Evolutionary conservation across 2,797 vertebrate genomes (phyloP), one percentile per base, ranked within the genome.

Genomic region (Tapirus indicus): DNA sequence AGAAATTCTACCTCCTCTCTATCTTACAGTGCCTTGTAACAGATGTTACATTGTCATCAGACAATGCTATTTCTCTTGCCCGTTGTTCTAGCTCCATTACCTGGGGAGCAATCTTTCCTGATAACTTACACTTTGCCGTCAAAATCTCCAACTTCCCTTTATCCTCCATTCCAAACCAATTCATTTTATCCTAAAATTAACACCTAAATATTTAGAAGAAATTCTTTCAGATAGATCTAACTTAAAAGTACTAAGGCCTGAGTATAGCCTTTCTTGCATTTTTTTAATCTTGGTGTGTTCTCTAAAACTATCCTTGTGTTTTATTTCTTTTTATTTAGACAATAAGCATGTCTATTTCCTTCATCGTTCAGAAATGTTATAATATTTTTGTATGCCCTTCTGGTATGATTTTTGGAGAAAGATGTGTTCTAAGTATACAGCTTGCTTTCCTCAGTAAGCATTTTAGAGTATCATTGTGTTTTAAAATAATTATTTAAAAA

Each of bases 401-500:
- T 79, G 7, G 2, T 74, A n/a, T 82, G 74, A 25, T 82, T 83
- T 96, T 80, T 95, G 74, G 44, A 84, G 32, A 52, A 94, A 85
- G 69, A 69, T 58, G 12, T 49, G 49, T 75, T 90, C 79, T 58
- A 78, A 62, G 29, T 62, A 49, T 54, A 75, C 88, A n/a, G 16
- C 38, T 91, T 93, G 41, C 8, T 82, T 88, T 88, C 91, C 71
- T 96, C 21, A 90, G 52, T 58, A 87, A 82, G 35, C 21, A 49
- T 79, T 86, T 95, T 64, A 72, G 47, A 56, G 18, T 71, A 68
- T 41, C 21, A 17, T 82, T 90, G 75, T 74, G 23, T 88, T 95
- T 87, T 90, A 83, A 95, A 93, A 60, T 47, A 68, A 85, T 80
- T 77, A 25, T 75, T 96, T 93, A 77, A 93, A 95, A 87, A 60